phyloP scores from a whole-genome alignment of 1,140 invertebrate genomes.

The Bombus ignitus region DNA sequence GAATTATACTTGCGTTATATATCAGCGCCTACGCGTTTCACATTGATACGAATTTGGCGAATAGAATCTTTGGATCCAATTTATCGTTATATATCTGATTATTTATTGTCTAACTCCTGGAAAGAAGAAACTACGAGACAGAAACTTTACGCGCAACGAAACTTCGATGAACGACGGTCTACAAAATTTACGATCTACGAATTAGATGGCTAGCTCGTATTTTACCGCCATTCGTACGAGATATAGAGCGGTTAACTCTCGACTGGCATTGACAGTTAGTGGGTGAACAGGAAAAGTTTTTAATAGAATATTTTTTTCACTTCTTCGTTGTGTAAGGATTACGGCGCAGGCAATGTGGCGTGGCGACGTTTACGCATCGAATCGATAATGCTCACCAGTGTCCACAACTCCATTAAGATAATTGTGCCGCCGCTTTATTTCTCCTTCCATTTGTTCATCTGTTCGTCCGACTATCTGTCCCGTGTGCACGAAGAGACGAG shows the following conservation, averaged over 20 bases:
- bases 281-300: background rate
- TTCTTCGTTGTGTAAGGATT: background rate
- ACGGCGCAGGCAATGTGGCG: background rate
- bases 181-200: no score
- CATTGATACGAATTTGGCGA: fast-evolving
- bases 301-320: background rate
- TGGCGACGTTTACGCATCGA: constrained; percentile 50
- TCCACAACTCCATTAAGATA: constrained; percentile 81
- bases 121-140: no score
- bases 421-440: constrained; percentile 71
- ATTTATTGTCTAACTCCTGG: fast-evolving
- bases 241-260: no score
- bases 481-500: background rate
- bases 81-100: no score
- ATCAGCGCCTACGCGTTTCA: background rate
- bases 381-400: constrained; percentile 77
- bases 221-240: no score
- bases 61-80: background rate
- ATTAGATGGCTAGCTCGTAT: no score
- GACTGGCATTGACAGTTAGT: no score
- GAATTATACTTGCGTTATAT: background rate
- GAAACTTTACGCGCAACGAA: no score
- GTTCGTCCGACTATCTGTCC: constrained; percentile 49
- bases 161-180: no score
- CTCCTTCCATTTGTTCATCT: constrained; percentile 56